Conservation (phyloP, 2,888 invertebrate genomes). For the Zaprionus bogoriensis region DNA sequence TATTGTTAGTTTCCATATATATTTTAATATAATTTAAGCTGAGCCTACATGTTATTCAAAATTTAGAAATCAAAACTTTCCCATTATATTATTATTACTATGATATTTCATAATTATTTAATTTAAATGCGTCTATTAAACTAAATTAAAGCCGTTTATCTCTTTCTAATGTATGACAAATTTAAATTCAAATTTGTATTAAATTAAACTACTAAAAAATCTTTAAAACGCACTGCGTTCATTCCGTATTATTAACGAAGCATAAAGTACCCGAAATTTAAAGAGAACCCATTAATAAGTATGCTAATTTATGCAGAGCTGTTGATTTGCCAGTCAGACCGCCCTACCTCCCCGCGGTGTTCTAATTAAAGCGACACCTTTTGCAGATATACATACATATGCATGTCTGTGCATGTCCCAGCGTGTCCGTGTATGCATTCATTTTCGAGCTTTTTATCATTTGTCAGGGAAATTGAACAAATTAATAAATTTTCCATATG, state of each 20-base stretch:
- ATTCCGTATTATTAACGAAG: constrained; percentile 9
- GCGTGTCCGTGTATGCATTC: constrained; percentile 53
- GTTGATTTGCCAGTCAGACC: constrained; percentile 22
- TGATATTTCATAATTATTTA: no score
- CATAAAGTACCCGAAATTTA: constrained; percentile 22
- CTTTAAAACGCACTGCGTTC: not conserved
- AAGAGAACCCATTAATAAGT: constrained; percentile 8
- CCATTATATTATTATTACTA: no score
- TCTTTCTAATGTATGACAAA: no score
- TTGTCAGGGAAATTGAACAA: constrained; percentile 73
- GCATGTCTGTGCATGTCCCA: no score
- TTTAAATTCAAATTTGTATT: not conserved
- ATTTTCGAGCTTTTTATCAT: constrained; percentile 75
- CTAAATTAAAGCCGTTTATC: no score
- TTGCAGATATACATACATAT: constrained; percentile 35
- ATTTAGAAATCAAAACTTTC: no score
- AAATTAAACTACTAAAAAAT: not conserved
- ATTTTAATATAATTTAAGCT: no score
- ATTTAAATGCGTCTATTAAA: no score
- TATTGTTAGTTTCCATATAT: no score
- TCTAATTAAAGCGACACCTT: constrained; percentile 74
- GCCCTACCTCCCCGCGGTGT: constrained; percentile 20
- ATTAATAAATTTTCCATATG: constrained; percentile 68
- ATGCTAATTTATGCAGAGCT: constrained; percentile 34
- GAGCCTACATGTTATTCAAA: no score